phyloP scores from a whole-genome alignment of 2,888 invertebrate species.

The Drosophila greeni region DNA sequence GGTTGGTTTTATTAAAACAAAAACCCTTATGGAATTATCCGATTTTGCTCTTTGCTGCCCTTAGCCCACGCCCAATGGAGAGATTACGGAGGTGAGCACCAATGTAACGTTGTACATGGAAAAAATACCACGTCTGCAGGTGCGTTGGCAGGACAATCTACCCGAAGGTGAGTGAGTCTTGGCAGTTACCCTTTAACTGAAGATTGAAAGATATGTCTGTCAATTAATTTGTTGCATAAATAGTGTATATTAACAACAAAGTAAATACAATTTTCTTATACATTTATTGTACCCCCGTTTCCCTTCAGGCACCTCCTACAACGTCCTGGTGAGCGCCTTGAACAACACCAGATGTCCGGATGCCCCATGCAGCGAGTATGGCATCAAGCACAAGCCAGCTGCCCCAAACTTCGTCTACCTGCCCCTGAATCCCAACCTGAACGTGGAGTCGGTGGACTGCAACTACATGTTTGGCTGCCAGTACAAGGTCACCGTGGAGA shows the following conservation, averaged over 20 bases:
- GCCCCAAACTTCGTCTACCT: slow-evolving; percentile 41
- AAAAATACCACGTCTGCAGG: slow-evolving; percentile 65
- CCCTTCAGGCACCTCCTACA: slow-evolving; percentile 69
- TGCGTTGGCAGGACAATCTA: slow-evolving; percentile 74
- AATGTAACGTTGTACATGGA: slow-evolving; percentile 62
- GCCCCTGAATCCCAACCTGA: slow-evolving; percentile 64
- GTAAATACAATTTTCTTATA: not conserved
- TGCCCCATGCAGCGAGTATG: slow-evolving; percentile 71
- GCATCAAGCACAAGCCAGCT: slow-evolving; percentile 57
- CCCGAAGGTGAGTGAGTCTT: slow-evolving; percentile 59
- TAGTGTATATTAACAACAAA: not conserved
- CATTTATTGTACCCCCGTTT: no score
- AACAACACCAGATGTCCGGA: slow-evolving; percentile 68
- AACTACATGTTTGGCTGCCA: slow-evolving; percentile 74
- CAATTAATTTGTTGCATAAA: not conserved
- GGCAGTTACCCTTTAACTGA: not conserved
- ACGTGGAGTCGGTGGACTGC: slow-evolving; percentile 72
- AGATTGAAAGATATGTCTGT: no score
- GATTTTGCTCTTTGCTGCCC: not conserved
- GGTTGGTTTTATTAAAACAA: no score
- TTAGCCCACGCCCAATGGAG: slow-evolving; percentile 17
- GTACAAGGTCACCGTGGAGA: slow-evolving; percentile 74
- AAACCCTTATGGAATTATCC: not conserved
- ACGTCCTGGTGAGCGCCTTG: slow-evolving; percentile 69
- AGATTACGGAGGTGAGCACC: slow-evolving; percentile 57